Base-by-base conservation (phyloP, 1,140 invertebrate species). In the Apolygus lucorum region DNA sequence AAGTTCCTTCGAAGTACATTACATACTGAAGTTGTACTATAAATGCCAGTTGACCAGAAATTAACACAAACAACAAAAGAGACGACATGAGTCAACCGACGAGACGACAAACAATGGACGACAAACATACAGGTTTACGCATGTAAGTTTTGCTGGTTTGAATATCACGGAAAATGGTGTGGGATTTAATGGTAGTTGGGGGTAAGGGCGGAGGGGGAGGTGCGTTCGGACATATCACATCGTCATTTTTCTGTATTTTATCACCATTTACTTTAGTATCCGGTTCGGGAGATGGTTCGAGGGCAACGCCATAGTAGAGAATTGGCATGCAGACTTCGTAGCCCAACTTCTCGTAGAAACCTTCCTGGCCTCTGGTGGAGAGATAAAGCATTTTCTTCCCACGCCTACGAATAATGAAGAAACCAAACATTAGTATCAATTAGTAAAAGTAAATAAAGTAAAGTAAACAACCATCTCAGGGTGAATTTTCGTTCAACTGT, bases 341-440 rank as follows among this genome's bases (percentile, higher is more conserved):
- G 1, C 78, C 78, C 2, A 79, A 69, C 71, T 76, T 77, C 26
- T 69, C 28, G 71, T 79, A 79, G 73, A 79, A 79, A 59, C 70
- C 74, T 76, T 78, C 73, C 72, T 78, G 73, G 52, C 76, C 76
- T 29, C 71, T 67, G 25, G 78, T 78, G 17, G 77, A 76, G 26
- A 78, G 72, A 62, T 76, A 77, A 1, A 77, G 68, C n/a, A 54
- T 70, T 64, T 59, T 68, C 26, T 77, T 72, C 22, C 75, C 76
- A 54, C 65, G 70, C 17, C 77, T 78, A 67, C 28, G 67, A 71
- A 42, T 28, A 69, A n/a, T 68, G 70, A 29, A 68, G 17, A 8
- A 71, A n/a, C n/a, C n/a, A n/a, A n/a, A n/a, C n/a, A n/a, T n/a
- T 65, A 42, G 67, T 27, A 26, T 68, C 67, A 26, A 52, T 54